Base-by-base conservation (phyloP, 2,797 vertebrate species). In the Tiaroga cobitis region DNA sequence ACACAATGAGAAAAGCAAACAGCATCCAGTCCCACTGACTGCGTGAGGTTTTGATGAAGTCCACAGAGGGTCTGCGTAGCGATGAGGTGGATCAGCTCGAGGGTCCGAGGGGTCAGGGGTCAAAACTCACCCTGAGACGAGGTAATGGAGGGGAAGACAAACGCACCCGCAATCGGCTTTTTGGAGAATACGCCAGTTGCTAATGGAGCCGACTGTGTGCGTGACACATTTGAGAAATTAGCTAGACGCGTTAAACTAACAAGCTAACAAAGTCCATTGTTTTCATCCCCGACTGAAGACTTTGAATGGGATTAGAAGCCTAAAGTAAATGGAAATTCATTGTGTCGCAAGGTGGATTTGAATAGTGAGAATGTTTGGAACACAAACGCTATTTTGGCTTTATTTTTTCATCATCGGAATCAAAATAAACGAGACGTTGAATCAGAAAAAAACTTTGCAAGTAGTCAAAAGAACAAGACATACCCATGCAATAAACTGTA, bases 1-100 rank as follows among this genome's bases (percentile, higher is more conserved):
- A 80, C 81, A 88, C 80, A 88, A 88, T 85, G 59, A 83, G 65
- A 78, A 82, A 77, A 83, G 83, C 75, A 87, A 89, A 87, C 85
- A 88, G n/a, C 39, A 19, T 43, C 34, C 37, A 78, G 74, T 13
- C 63, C 65, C 43, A 51, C 11, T 70, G 34, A 68, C 82, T 69
- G 63, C 5, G 34, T 32, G 63, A 78, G 74, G 63, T 77, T 54
- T 32, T 32, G 59, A 16, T 41, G 68, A 61, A 39, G 61, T 69
- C 82, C 74, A 69, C 65, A 77, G 46, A 78, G n/a, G 34, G 24
- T 24, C 63, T 32, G 3, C 8, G 16, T 54, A 77, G 73, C 4
- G 5, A 29, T 34, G 32, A 49, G 18, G 9, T 39, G 43, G 59
- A 13, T 61, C 32, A 51, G 21, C 15, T 39, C 3, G 63, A 84